Conservation (phyloP, 2,888 invertebrate genomes). For the Parochlus steinenii region DNA sequence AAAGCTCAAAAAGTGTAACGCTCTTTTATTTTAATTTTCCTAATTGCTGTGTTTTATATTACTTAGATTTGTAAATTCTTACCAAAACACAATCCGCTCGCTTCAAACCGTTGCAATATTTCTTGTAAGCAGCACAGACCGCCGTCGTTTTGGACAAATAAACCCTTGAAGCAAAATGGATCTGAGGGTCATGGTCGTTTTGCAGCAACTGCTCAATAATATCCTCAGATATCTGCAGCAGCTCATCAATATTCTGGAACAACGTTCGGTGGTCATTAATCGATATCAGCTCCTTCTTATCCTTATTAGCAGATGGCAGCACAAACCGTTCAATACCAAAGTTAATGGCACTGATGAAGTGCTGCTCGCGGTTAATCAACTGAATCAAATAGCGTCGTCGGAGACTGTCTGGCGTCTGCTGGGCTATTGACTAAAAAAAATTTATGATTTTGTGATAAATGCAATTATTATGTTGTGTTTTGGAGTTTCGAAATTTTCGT, state of each 20-base stretch:
- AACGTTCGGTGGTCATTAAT: slow-evolving; percentile 60
- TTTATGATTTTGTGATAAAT: slow-evolving; percentile 3
- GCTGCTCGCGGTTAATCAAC: slow-evolving; percentile 58
- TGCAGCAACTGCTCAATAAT: slow-evolving; percentile 56
- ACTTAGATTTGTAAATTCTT: too few relatives aligned
- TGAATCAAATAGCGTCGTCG: slow-evolving; percentile 58
- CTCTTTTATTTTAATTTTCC: too few relatives aligned
- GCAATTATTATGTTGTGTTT: too few relatives aligned
- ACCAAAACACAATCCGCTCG: slow-evolving; percentile 73
- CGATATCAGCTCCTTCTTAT: slow-evolving; percentile 58
- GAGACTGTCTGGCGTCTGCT: slow-evolving; percentile 32
- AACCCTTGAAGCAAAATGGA: slow-evolving; percentile 47
- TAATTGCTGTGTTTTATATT: too few relatives aligned
- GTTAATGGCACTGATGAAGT: slow-evolving; percentile 58
- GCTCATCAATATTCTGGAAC: slow-evolving; percentile 76
- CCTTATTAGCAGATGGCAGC: slow-evolving; percentile 52
- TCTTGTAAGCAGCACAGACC: slow-evolving; percentile 61
- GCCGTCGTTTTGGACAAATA: slow-evolving; percentile 57
- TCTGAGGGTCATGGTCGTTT: slow-evolving; percentile 56
- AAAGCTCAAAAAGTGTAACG: too few relatives aligned
- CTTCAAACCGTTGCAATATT: slow-evolving; percentile 70
- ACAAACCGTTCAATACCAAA: slow-evolving; percentile 66
- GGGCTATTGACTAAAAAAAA: slow-evolving; percentile 27
- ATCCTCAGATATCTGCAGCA: slow-evolving; percentile 54
- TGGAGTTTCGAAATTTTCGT: too few relatives aligned